These are phyloP conservation scores for Malurus melanocephalus DNA, from an alignment of 2,113 vertebrate genomes.

Conservation along the genomic window DNA sequence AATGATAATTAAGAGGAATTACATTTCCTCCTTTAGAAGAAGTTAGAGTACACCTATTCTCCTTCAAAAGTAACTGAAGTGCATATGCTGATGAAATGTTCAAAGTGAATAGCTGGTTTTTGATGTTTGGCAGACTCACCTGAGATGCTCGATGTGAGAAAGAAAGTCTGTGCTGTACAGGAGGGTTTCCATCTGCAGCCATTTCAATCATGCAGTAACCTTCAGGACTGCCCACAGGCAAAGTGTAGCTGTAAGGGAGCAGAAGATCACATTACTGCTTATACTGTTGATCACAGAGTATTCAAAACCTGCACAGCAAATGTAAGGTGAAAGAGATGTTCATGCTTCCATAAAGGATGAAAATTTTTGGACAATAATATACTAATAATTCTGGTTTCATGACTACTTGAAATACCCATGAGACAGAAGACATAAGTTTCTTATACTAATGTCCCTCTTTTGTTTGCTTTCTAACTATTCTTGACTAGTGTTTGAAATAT, in stretches of 20 bases:
- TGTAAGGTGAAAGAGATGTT: neutral
- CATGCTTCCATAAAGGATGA: neutral
- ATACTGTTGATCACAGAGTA: constrained; percentile 37
- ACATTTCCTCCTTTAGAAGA: neutral
- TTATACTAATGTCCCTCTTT: neutral
- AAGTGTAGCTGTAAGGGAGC: constrained; percentile 76
- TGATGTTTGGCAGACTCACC: constrained; percentile 63
- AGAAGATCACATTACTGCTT: constrained; percentile 57
- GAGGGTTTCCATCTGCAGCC: constrained; percentile 69
- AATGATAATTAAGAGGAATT: neutral
- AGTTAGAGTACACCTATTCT: neutral
- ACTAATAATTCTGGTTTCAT: neutral
- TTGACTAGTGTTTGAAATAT: constrained; percentile 30
- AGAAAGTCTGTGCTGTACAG: constrained; percentile 64
- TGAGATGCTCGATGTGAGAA: constrained; percentile 60
- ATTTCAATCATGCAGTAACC: constrained; percentile 82
- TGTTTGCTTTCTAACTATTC: constrained; percentile 8
- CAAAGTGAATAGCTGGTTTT: neutral
- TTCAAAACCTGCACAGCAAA: neutral
- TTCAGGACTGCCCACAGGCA: constrained; percentile 69
- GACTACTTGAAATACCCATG: neutral
- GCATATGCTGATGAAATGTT: neutral
- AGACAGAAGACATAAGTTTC: constrained; percentile 15
- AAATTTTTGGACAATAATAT: neutral
- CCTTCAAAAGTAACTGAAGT: neutral